Evolutionary conservation across 2,888 invertebrate species (phyloP).

Genomic region (Syrista parreyssii): DNA sequence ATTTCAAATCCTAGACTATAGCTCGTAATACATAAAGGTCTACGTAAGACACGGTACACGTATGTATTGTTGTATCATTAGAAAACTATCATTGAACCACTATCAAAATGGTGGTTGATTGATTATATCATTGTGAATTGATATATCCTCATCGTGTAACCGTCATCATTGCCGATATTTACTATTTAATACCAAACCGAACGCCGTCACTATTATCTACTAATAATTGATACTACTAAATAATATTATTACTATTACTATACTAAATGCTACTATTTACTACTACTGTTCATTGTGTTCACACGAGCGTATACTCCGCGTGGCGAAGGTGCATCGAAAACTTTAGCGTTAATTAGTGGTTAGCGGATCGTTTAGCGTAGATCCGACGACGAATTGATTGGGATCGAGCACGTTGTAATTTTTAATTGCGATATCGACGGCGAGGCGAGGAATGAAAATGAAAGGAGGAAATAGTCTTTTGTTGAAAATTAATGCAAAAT

Average conservation of each 20-base stretch:
- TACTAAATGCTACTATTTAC: conserved; percentile 10
- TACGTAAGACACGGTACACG: not conserved
- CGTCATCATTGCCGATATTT: conserved; percentile 19
- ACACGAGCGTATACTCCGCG: conserved; percentile 24
- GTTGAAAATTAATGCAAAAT: conserved; percentile 11
- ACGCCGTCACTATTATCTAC: not conserved
- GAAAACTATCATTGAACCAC: not conserved
- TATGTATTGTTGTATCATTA: conserved; percentile 14
- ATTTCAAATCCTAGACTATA: not conserved
- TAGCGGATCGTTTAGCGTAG: not conserved
- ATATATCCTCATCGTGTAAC: conserved; percentile 12
- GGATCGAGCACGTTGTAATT: not conserved
- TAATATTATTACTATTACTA: not conserved
- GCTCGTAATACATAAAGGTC: not conserved
- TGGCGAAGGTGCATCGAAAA: conserved; percentile 25
- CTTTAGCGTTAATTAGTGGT: conserved; percentile 6
- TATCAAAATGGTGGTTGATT: conserved; percentile 21
- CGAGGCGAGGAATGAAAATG: not conserved
- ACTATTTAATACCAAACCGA: not conserved
- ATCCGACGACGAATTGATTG: not conserved
- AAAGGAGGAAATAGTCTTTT: conserved; percentile 16
- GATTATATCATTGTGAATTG: conserved; percentile 12
- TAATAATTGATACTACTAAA: not conserved
- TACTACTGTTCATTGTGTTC: conserved; percentile 41
- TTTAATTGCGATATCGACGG: not conserved